Evolutionary conservation across 92 coral and sea anemone species (phyloP).

Genomic region (Zoanthus sociatus): DNA sequence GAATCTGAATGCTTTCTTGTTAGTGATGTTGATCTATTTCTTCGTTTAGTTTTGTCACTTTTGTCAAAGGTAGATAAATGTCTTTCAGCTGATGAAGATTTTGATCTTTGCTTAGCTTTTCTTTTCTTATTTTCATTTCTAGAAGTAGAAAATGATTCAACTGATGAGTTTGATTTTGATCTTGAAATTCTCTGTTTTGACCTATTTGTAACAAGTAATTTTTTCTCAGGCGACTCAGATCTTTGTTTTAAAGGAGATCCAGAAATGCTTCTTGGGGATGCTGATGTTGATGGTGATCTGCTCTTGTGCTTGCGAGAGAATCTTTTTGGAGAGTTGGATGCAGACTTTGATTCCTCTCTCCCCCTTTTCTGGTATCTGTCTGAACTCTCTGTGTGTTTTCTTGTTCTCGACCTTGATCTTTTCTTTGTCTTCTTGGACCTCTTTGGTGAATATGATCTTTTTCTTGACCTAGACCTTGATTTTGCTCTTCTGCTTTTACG

Average conservation of each 20-base stretch:
- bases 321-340: slow-evolving; percentile 33
- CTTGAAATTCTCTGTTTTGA: slow-evolving; percentile 25
- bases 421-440: slow-evolving; percentile 45
- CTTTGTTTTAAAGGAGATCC: slow-evolving; percentile 9
- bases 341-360: background rate
- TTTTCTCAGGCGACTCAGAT: slow-evolving; percentile 30
- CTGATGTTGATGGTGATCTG: slow-evolving; percentile 27
- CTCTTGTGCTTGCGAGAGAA: slow-evolving; percentile 2
- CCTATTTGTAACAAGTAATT: background rate
- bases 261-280: slow-evolving; percentile 13
- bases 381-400: slow-evolving; percentile 10
- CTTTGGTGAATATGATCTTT: slow-evolving; percentile 63
- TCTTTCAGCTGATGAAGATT: slow-evolving; percentile 31
- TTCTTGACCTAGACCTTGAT: slow-evolving; percentile 63
- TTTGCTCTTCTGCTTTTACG: slow-evolving; percentile 17
- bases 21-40: slow-evolving; percentile 49
- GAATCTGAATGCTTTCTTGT: background rate
- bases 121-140: slow-evolving; percentile 20
- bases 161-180: slow-evolving; percentile 32
- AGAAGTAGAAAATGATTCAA: slow-evolving; percentile 17
- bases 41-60: slow-evolving; percentile 31
- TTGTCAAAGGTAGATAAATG: slow-evolving; percentile 35
- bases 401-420: slow-evolving; percentile 26
- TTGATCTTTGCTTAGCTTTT: slow-evolving; percentile 51
- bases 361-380: background rate